Conservation (phyloP, 2,113 vertebrate genomes). For the Condylura cristata region DNA sequence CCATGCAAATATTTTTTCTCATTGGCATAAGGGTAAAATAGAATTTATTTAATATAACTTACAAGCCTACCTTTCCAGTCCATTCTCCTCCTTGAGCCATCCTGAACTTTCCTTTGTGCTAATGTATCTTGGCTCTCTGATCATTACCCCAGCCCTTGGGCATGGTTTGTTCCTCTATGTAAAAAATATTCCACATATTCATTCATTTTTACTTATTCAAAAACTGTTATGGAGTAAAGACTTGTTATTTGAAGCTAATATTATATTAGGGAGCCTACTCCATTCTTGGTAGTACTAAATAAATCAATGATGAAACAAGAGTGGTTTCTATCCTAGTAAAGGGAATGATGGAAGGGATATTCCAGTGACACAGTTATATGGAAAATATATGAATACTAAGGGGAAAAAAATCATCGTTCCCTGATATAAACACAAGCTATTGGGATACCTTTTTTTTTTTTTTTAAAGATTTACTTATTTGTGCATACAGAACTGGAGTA, state of each 20-base stretch:
- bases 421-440: background rate
- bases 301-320: background rate
- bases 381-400: background rate
- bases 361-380: background rate
- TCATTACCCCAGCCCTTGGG: background rate
- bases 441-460: background rate
- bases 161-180: background rate
- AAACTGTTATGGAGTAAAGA: background rate
- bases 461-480: too few relatives aligned
- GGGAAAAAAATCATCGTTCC: background rate
- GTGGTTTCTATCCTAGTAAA: background rate
- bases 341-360: background rate
- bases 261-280: background rate
- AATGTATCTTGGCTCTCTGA: background rate
- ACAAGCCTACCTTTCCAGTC: background rate
- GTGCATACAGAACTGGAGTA: too few relatives aligned
- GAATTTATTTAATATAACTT: background rate
- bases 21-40: background rate
- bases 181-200: background rate
- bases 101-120: background rate
- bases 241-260: background rate
- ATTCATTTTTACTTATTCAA: slow-evolving; percentile 10
- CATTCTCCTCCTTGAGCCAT: background rate
- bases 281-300: background rate
- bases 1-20: background rate